Evolutionary conservation across 2,888 invertebrate species (phyloP).

Genomic region (Trilocha varians): DNA sequence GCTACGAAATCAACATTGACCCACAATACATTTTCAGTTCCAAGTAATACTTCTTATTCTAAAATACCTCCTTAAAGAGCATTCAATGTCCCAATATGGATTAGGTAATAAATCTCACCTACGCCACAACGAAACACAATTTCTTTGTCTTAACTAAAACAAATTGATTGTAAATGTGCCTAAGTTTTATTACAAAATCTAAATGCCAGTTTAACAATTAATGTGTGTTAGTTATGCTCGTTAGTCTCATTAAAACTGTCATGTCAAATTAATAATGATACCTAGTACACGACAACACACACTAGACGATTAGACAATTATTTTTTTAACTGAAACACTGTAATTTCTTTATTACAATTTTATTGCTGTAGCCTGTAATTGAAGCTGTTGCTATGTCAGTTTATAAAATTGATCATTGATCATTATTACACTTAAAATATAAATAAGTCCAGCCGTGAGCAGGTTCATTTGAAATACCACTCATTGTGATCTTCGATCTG

Average conservation of each 20-base stretch:
- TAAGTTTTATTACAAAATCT: slow-evolving; percentile 10
- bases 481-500: too few relatives aligned
- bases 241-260: not conserved
- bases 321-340: too few relatives aligned
- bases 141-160: slow-evolving; percentile 11
- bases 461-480: too few relatives aligned
- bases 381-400: too few relatives aligned
- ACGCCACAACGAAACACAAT: slow-evolving; percentile 9
- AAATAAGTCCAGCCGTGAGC: too few relatives aligned
- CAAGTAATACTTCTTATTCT: not conserved
- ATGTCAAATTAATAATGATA: not conserved
- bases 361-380: too few relatives aligned
- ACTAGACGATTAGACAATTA: too few relatives aligned
- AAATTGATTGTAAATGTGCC: slow-evolving; percentile 15
- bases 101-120: slow-evolving; percentile 14
- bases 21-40: slow-evolving; percentile 19
- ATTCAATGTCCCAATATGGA: slow-evolving; percentile 12
- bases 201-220: slow-evolving; percentile 23
- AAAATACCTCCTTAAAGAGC: slow-evolving; percentile 11
- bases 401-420: too few relatives aligned
- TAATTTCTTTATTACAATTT: too few relatives aligned
- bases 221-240: not conserved
- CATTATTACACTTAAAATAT: too few relatives aligned
- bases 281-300: too few relatives aligned
- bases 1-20: slow-evolving; percentile 33